phyloP scores from a whole-genome alignment of 2,888 invertebrate genomes.

The Orthonychiurus folsomi region DNA sequence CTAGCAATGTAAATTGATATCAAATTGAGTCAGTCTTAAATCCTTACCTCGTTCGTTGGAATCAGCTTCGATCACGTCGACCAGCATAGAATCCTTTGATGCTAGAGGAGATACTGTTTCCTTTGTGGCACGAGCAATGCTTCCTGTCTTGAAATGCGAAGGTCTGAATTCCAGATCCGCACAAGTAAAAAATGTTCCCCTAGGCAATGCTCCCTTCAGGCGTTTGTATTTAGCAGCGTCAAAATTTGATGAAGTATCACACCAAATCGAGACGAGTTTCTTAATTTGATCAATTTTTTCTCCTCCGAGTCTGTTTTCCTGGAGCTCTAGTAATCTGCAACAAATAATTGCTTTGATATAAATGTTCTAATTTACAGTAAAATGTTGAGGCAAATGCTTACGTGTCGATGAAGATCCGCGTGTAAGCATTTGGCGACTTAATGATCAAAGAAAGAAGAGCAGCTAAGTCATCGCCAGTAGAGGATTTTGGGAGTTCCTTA shows the following conservation, averaged over 20 bases:
- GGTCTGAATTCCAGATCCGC: no score
- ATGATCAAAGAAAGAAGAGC: conserved; percentile 17
- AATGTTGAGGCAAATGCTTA: no score
- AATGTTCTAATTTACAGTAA: no score
- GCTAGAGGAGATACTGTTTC: no score
- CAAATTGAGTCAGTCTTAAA: no score
- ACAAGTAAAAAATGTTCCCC: background rate
- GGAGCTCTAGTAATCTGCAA: conserved; percentile 21
- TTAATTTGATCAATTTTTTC: conserved; percentile 18
- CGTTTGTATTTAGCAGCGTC: conserved; percentile 11
- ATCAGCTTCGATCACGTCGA: no score
- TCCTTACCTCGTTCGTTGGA: background rate
- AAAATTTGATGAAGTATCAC: conserved; percentile 12
- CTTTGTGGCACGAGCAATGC: no score
- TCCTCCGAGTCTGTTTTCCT: conserved; percentile 19
- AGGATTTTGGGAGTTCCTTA: background rate
- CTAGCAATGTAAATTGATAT: no score
- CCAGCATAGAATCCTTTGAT: no score
- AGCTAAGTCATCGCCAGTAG: background rate
- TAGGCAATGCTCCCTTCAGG: background rate
- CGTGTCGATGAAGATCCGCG: conserved; percentile 24
- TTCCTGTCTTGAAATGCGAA: no score
- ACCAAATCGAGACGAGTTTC: conserved; percentile 22
- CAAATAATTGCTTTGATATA: no score
- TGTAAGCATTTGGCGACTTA: conserved; percentile 19